Base-by-base conservation (phyloP, 64 coral and sea anemone species). In the Dendronephthya gigantea region DNA sequence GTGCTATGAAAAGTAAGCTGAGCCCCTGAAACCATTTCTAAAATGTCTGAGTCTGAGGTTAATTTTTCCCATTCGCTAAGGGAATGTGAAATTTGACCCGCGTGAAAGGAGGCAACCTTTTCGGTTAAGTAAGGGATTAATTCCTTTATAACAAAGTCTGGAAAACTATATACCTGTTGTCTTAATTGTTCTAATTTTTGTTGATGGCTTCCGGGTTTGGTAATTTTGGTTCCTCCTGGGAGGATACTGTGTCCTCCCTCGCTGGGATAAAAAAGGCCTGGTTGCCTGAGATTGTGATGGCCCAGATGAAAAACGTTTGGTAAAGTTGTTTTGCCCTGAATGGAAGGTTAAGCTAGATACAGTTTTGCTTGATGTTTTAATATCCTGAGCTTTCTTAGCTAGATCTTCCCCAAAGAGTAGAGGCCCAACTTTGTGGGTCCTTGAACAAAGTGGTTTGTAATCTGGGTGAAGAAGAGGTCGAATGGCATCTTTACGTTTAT, bases 371-470 rank as follows among this genome's bases (percentile, higher is more conserved):
- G 91, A 82, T 29, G 56, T 88, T 89, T 82, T 76, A 52, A 92
- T 55, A 28, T 89, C 91, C 36, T 92, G 87, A 43, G 83, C 40
- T 28, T 83, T 86, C 56, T 89, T 92, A 59, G 87, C 27, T 83
- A 89, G 40, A 35, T 92, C 87, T 7, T 92, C 87, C 40, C 82
- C 83, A 83, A 89, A 86, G 32, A 92, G 51, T 28, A 86, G 48
- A 40, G 76, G 83, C 6, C 87, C 50, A 45, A 82, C 81, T 81
- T 89, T 92, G 52, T 86, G 85, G 36, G 86, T 84, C 83, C 86
- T 92, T 85, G 82, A 88, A 59, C 83, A 92, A 32, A 76, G 50
- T 84, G 83, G 90, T 88, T 92, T 92, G 70, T 83, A 88, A 17
- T 91, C 90, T 27, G 62, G 16, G 79, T 91, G 68, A 31, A 87